Base-by-base conservation (phyloP, 2,797 vertebrate species). In the Enteromius mattozi region DNA sequence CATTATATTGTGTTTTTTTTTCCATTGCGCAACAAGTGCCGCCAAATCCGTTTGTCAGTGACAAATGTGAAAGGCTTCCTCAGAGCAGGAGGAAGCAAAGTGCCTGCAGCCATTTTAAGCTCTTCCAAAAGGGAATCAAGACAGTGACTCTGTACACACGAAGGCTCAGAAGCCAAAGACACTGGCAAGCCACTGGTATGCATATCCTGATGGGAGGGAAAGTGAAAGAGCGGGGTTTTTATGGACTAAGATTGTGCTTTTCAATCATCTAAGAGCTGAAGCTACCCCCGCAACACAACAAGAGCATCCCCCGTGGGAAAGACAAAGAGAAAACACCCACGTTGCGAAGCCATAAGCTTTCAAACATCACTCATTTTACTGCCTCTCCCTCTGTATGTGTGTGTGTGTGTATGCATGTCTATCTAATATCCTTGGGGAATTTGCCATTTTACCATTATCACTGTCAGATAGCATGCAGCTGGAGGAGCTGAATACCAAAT, bases 191-290 rank as follows among this genome's bases (percentile, higher is more conserved):
- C 92, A 88, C 92, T 92, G 91, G 89, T 94, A 92, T 91, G 92
- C 88, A 91, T 78, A 79, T 79, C 76, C 82, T 89, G 88, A 91
- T 92, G 93, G 92, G 94, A 93, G 94, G 93, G 93, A 94, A 91
- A 93, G 93, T 93, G 92, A 93, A 91, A 93, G 94, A 94, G 92
- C 91, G 90, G 91, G 92, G 90, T 93, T 94, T 93, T 92, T 81
- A 76, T 82, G 92, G 92, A 94, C 91, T 90, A 94, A 94, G 93
- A 95, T 91, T 92, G 89, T 93, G 93, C 93, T 94, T 94, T 95
- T 94, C 93, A 95, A 95, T 95, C 95, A 94, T 95, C 94, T 93
- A 85, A 61, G 88, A 92, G 91, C 91, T 89, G 90, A 94, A 92
- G 91, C 92, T 94, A 93, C 95, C 94, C 93, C 93, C 91, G 89